Percentiles rank a stretch among this genome's conserved stretches.
These are phyloP conservation scores for Goniozus legneri DNA, from an alignment of 1,140 invertebrate species.

Conservation along the genomic window DNA sequence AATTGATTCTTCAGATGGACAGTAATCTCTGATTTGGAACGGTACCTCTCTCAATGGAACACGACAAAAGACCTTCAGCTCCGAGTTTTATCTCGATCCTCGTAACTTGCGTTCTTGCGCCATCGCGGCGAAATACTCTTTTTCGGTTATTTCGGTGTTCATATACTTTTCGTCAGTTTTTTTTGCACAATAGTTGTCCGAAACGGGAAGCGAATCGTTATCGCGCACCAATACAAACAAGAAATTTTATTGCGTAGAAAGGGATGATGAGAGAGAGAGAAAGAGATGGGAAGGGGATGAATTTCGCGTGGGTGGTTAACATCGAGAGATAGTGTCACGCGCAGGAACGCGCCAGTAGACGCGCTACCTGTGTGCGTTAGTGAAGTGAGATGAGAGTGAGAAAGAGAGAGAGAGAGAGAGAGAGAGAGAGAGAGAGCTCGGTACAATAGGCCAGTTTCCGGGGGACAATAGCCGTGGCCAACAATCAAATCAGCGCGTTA, in stretches of 20 bases:
- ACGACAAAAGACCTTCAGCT: too few species aligned
- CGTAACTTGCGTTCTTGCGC: too few species aligned
- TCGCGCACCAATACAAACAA: too few species aligned
- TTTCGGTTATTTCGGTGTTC: too few species aligned
- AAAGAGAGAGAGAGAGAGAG: not conserved
- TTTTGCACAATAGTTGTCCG: slow-evolving; percentile 30
- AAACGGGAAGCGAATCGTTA: slow-evolving; percentile 3
- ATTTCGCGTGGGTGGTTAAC: not conserved
- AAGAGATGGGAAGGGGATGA: not conserved
- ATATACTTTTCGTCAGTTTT: too few species aligned
- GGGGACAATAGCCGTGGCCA: slow-evolving; percentile 49
- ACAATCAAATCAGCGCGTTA: slow-evolving; percentile 54
- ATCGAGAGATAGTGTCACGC: slow-evolving; percentile 41
- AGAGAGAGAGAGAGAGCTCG: slow-evolving; percentile 4
- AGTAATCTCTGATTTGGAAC: too few species aligned
- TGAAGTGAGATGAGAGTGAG: slow-evolving; percentile 15
- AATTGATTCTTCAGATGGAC: too few species aligned
- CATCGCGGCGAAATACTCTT: too few species aligned
- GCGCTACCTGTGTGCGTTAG: slow-evolving; percentile 28
- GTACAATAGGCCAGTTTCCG: slow-evolving; percentile 43
- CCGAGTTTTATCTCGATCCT: too few species aligned
- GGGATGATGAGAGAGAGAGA: slow-evolving; percentile 2
- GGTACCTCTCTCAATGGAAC: too few species aligned
- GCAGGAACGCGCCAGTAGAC: slow-evolving; percentile 19
- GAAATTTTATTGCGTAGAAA: slow-evolving; percentile 25